Conservation (phyloP, 2,113 vertebrate genomes). For the Ciconia stormi region DNA sequence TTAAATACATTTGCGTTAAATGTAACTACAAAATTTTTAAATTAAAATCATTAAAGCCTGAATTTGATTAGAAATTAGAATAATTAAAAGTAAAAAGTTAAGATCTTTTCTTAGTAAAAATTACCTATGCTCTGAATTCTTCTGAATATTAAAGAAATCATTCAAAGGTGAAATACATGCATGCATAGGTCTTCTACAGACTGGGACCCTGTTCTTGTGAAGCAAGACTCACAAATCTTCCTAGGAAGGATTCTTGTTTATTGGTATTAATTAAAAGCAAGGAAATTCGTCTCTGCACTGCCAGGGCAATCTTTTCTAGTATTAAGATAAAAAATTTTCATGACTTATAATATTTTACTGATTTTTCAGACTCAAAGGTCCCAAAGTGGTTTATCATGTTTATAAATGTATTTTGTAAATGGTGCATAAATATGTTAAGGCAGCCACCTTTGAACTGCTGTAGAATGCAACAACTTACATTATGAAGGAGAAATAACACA, state of each 20-base stretch:
- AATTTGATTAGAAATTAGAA: conserved; percentile 23
- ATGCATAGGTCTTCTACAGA: not conserved
- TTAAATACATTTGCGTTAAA: conserved; percentile 38
- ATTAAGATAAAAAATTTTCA: not conserved
- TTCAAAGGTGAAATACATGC: not conserved
- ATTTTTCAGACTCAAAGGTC: not conserved
- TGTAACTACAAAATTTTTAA: not conserved
- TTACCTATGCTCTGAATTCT: not conserved
- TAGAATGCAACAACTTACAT: not conserved
- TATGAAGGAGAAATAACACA: not conserved
- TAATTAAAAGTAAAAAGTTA: not conserved
- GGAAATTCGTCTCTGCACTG: not conserved
- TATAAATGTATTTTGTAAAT: not conserved
- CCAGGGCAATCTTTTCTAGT: not conserved
- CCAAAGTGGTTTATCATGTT: not conserved
- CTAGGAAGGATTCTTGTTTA: not conserved
- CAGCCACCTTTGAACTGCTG: not conserved
- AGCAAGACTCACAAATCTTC: not conserved
- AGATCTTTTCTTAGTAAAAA: not conserved
- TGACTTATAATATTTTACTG: not conserved
- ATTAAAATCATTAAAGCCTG: not conserved
- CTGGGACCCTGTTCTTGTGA: not conserved
- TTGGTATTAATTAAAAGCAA: not conserved
- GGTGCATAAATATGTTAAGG: not conserved
- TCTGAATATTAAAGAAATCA: not conserved